phyloP scores from a whole-genome alignment of 2,113 vertebrate species.

The Sclerurus mexicanus region DNA sequence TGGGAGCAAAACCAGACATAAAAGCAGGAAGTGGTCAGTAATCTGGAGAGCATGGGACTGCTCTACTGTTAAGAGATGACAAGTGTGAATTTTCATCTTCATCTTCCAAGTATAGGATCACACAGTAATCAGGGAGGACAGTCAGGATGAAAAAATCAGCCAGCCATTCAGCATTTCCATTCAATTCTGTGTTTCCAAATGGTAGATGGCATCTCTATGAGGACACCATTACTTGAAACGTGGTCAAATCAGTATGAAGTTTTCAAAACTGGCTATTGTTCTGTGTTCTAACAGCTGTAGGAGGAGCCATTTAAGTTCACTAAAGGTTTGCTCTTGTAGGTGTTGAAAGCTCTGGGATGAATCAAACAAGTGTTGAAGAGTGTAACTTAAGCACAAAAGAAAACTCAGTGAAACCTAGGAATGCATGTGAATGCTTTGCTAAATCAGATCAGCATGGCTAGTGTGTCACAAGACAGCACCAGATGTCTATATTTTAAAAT shows the following conservation, averaged over 20 bases:
- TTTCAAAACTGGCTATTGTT: background rate
- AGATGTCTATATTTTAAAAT: background rate
- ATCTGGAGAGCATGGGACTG: background rate
- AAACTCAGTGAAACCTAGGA: background rate
- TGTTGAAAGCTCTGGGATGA: background rate
- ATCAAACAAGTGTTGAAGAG: background rate
- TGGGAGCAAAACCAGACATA: background rate
- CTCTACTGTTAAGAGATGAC: background rate
- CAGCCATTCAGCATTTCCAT: background rate
- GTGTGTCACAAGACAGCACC: background rate
- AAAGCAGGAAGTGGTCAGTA: background rate
- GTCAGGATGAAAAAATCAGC: background rate
- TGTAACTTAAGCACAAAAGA: background rate
- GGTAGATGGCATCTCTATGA: background rate
- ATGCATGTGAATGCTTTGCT: background rate
- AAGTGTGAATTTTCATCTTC: background rate
- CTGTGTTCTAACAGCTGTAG: background rate
- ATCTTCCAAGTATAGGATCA: background rate
- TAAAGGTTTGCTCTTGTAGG: background rate
- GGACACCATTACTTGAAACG: background rate
- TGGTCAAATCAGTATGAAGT: background rate
- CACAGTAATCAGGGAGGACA: background rate
- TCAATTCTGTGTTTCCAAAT: background rate
- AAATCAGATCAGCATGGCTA: background rate
- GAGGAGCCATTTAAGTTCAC: background rate